These are phyloP conservation scores for Leptopilina syphax DNA, from an alignment of 2,888 invertebrate species.

Conservation along the genomic window DNA sequence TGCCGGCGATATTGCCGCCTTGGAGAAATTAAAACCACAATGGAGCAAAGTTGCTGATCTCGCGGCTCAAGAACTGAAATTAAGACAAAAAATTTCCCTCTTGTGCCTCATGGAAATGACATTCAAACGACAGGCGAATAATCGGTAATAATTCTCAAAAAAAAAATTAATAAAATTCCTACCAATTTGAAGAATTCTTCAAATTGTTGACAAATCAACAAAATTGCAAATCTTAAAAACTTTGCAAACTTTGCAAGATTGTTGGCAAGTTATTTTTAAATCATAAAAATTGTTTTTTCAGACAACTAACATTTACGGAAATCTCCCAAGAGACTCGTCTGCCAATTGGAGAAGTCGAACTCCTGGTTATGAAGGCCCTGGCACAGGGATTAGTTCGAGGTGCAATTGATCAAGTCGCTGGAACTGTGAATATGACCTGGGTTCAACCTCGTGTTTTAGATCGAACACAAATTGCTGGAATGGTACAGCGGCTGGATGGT, in stretches of 20 bases:
- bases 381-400: constrained; percentile 96
- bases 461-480: constrained; percentile 82
- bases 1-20: constrained; percentile 86
- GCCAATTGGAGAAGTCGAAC: constrained; percentile 91
- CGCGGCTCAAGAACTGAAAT: constrained; percentile 86
- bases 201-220: too few species aligned
- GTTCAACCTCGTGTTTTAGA: constrained; percentile 90
- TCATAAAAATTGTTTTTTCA: constrained; percentile 54
- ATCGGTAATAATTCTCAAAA: constrained; percentile 76
- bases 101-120: constrained; percentile 99
- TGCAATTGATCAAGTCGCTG: constrained; percentile 94
- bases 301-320: constrained; percentile 92
- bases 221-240: too few species aligned
- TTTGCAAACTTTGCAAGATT: too few species aligned
- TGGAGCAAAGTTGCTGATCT: constrained; percentile 92
- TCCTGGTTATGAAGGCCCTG: constrained; percentile 98
- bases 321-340: constrained; percentile 92
- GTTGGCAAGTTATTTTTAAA: too few species aligned
- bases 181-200: too few species aligned
- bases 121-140: constrained; percentile 93
- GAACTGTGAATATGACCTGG: constrained; percentile 89
- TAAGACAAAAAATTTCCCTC: constrained; percentile 95
- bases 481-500: constrained; percentile 84
- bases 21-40: constrained; percentile 84
- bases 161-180: not conserved